Percentiles rank a stretch among this genome's conserved stretches.
These are phyloP conservation scores for Drosophila buzzatii DNA, from an alignment of 2,888 invertebrate species.

Conservation along the genomic window DNA sequence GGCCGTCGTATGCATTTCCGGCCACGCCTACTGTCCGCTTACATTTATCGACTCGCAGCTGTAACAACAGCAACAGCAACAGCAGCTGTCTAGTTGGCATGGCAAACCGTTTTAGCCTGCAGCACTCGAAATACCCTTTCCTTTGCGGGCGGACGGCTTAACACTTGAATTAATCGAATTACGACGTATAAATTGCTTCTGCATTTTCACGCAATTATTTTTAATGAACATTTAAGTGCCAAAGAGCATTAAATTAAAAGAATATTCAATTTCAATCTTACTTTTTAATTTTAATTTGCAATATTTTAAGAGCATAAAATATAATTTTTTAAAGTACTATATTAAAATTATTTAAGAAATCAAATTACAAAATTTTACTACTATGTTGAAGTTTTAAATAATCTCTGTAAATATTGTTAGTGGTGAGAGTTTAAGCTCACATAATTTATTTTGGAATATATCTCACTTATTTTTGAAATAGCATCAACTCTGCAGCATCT, in stretches of 20 bases:
- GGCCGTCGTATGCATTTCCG: conserved; percentile 62
- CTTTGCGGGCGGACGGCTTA: background rate
- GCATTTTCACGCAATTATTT: conserved; percentile 8
- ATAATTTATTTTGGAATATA: background rate
- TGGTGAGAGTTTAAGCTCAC: no score
- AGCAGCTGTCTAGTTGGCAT: conserved; percentile 5
- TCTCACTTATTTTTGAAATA: background rate
- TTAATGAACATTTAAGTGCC: conserved; percentile 8
- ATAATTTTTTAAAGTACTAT: no score
- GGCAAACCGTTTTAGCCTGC: conserved; percentile 4
- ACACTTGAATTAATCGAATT: conserved; percentile 25
- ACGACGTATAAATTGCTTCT: conserved; percentile 19
- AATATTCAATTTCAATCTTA: background rate
- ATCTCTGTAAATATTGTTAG: no score
- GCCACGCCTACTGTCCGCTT: conserved; percentile 13
- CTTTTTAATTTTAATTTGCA: background rate
- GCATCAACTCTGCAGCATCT: background rate
- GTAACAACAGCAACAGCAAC: background rate
- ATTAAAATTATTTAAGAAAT: no score
- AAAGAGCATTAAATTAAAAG: background rate
- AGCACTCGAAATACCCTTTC: conserved; percentile 20
- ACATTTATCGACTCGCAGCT: conserved; percentile 4
- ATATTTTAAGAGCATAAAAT: background rate
- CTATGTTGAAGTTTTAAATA: no score
- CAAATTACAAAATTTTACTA: no score